phyloP scores from a whole-genome alignment of 1,140 invertebrate genomes.

The Platorchestia sp. region DNA sequence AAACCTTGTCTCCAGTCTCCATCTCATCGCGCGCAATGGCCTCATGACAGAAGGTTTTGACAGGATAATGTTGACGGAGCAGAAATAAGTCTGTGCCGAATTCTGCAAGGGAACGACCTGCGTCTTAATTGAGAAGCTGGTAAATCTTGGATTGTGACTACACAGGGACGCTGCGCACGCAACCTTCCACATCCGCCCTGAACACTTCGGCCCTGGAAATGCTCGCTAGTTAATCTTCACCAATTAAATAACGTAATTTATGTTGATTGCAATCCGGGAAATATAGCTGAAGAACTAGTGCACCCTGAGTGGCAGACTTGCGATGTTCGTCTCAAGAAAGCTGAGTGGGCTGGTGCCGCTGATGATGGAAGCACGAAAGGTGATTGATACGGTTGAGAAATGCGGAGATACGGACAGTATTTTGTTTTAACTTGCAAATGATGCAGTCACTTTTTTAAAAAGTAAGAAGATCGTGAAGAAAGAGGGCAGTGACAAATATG shows the following conservation, averaged over 20 bases:
- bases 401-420: neutral
- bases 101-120: neutral
- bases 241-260: constrained; percentile 24
- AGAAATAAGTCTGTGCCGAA: neutral
- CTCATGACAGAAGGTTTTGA: constrained; percentile 2
- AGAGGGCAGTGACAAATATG: neutral
- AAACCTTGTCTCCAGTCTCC: constrained; percentile 22
- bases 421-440: neutral
- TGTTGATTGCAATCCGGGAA: neutral
- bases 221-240: neutral
- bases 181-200: neutral
- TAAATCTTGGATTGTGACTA: neutral
- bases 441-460: too few relatives aligned
- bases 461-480: too few relatives aligned
- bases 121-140: constrained; percentile 19
- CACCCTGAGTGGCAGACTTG: neutral
- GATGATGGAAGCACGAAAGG: neutral
- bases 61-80: constrained; percentile 17
- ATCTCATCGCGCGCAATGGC: constrained; percentile 14
- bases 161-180: neutral
- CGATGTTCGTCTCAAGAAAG: neutral
- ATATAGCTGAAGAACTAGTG: neutral
- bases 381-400: neutral
- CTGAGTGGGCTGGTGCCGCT: neutral
- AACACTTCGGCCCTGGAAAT: neutral